Evolutionary conservation across 2,113 vertebrate genomes (phyloP), one percentile per base, ranked within the genome.

Genomic region (Collichthys lucidus): DNA sequence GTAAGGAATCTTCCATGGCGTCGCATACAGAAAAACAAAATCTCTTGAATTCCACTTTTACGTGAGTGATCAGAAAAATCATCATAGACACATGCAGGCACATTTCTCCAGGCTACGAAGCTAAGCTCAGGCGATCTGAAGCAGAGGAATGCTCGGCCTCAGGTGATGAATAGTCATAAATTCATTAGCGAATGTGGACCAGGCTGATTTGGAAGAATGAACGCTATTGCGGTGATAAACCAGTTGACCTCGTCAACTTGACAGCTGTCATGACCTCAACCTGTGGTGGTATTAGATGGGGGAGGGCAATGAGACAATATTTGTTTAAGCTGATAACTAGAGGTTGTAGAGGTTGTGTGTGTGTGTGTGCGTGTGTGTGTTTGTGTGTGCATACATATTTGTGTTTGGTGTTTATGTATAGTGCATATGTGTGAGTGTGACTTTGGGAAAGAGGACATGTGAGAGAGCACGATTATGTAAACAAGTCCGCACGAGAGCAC

Each of bases 241-340:
- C 80, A 88, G 81, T n/a, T 91, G 91, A 93, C 90, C 89, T 83
- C 11, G 49, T 91, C 82, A 86, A 66, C 84, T 77, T 73, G 87
- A 72, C 86, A 88, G 86, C 87, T 90, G 90, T 87, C 83, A 62
- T 91, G 92, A 92, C 90, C 93, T 92, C 89, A 88, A 86, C 90
- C 88, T 84, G 76, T 77, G 74, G 77, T 11, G 19, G 49, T 75
- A 70, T 80, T 66, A 72, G 84, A 86, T 56, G 86, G 75, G 77
- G 86, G 79, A 62, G 83, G 82, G 86, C 66, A 59, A 68, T 74
- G 72, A 64, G 74, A 83, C 88, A 86, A 84, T 92, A 90, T 93
- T 94, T 93, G 82, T 87, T 91, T 86, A 89, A 92, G 90, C 88
- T 92, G 90, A 94, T 91, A 93, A 87, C 72, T 22, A 2, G 69